Base-by-base conservation (phyloP, 2,113 vertebrate species). In the Serilophus lunatus region DNA sequence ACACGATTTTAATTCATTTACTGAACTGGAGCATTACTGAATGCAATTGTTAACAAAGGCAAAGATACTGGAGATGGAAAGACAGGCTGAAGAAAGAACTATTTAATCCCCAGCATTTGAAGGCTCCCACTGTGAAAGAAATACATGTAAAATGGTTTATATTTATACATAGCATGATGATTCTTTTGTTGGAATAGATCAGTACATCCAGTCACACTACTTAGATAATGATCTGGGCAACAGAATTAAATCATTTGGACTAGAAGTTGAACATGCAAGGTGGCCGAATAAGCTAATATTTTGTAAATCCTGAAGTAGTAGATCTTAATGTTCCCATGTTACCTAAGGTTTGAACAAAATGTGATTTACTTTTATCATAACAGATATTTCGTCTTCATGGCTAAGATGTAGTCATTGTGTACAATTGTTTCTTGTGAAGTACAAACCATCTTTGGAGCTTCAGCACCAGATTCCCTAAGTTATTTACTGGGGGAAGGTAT, bases 1-100 rank as follows among this genome's bases (percentile, higher is more conserved):
- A 29, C 56, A 9, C 50, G 54, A 89, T 89, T 95, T 86, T 93
- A 90, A 95, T 93, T 80, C 54, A 38, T 92, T 95, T 96, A 36
- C 76, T 82, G 85, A 82, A 71, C 42, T 71, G 64, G 18, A 66
- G 6, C 25, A 4, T 77, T 95, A 80, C 40, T 88, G 47, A 95
- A 97, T 91, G 78, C 47, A 60, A 65, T 71, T 77, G 44, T 86
- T 95, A 94, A 94, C 54, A 87, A 72, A 94, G 31, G 61, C 56
- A 93, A 54, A 87, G 45, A 17, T 77, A 72, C 57, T 70, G 13
- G 23, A 82, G 70, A 20, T 28, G 44, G 51, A 68, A 86, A 90
- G 36, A 66, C 36, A 79, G n/a, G 38, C 35, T 33, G 70, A 85
- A 82, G n/a, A 87, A 88, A 86, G 59, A 93, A 35, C 35, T 79